These are phyloP conservation scores for Esperia sulphurella DNA, from an alignment of 2,888 invertebrate species.

Conservation along the genomic window DNA sequence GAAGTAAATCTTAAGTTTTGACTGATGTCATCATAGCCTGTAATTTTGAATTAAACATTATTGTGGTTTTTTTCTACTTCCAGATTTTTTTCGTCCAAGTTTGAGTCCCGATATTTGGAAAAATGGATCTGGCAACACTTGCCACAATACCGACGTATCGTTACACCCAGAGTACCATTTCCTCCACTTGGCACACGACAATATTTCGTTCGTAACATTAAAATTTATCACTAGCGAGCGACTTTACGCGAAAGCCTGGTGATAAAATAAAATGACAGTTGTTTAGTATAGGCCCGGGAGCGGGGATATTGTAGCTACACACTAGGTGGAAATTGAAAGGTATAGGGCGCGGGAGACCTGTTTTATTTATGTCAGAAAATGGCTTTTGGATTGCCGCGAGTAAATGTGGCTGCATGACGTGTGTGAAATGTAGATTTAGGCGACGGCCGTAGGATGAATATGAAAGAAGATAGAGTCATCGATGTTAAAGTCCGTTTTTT, in stretches of 20 bases:
- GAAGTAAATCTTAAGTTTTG: no score
- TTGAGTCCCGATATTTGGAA: no score
- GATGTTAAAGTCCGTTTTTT: no score
- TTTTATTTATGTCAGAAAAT: conserved; percentile 73
- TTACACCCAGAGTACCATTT: neutral
- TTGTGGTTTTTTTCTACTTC: no score
- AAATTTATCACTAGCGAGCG: conserved; percentile 72
- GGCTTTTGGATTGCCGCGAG: conserved; percentile 68
- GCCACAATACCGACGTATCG: no score
- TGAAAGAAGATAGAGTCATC: no score
- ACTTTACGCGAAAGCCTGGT: conserved; percentile 72
- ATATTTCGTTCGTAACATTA: conserved; percentile 70
- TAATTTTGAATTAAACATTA: no score
- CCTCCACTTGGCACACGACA: conserved; percentile 42
- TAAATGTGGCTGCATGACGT: conserved; percentile 33
- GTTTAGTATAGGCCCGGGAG: conserved; percentile 74
- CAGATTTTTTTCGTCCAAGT: no score
- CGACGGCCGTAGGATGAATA: no score
- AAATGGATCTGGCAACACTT: no score
- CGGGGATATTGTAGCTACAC: conserved; percentile 50
- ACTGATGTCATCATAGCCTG: no score
- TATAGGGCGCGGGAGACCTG: conserved; percentile 68
- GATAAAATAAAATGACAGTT: conserved; percentile 79
- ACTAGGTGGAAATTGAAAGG: conserved; percentile 75
- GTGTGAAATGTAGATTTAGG: conserved; percentile 17